Conservation (phyloP, 2,113 vertebrate genomes). For the Pollimyrus isidori region DNA sequence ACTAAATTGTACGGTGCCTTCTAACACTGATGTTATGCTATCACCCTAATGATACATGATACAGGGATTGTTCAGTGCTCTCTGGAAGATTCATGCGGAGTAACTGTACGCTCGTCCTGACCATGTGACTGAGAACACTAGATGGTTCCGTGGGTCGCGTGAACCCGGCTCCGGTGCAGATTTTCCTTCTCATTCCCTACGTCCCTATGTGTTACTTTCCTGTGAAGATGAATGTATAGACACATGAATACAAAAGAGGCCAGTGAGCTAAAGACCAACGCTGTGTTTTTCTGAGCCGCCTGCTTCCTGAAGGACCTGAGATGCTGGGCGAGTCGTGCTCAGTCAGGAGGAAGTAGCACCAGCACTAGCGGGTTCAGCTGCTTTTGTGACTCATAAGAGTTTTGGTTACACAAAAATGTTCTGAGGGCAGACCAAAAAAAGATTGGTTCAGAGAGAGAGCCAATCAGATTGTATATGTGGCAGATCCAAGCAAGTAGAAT, state of each 20-base stretch:
- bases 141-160: background rate
- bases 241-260: background rate
- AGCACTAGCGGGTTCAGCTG: background rate
- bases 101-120: constrained; percentile 24
- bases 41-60: background rate
- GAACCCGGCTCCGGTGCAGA: constrained; percentile 24
- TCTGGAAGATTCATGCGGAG: background rate
- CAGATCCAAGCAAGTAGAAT: no score
- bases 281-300: background rate
- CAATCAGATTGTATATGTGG: no score
- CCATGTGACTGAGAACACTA: background rate
- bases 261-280: background rate
- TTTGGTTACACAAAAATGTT: no score
- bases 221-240: background rate
- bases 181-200: constrained; percentile 17
- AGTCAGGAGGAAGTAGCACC: background rate
- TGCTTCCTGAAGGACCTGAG: background rate
- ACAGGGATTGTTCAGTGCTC: background rate
- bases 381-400: background rate
- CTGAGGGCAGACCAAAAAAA: no score
- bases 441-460: no score
- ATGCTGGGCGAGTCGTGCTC: background rate
- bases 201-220: constrained; percentile 27
- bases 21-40: background rate
- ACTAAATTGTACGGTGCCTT: background rate